Evolutionary conservation across 2,113 vertebrate species (phyloP), one percentile per base, ranked within the genome.

Genomic region (Peromyscus californicus): DNA sequence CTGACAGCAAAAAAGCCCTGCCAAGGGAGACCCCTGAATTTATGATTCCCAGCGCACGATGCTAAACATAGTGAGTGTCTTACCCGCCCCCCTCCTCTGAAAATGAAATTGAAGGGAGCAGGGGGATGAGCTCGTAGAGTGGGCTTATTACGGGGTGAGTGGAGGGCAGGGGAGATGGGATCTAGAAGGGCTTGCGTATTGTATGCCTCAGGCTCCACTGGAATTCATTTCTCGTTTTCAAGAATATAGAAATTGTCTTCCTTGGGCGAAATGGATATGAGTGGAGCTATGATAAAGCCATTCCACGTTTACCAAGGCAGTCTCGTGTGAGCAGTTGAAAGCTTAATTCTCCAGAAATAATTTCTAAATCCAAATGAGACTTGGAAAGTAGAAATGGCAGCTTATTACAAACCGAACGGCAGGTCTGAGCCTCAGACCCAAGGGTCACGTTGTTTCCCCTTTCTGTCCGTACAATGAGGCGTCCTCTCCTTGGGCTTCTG

Each of bases 11-110:
- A 54, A 95, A 76, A 22, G 19, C 21, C 36, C 39, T 82, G 48
- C 74, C 48, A 65, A 45, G 63, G 69, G 31, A 48, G 89, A 51
- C 82, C 57, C 89, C 86, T 84, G 94, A 80, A 93, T 94, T 94
- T 97, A 96, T 97, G 92, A 96, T 80, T 96, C 74, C 74, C 90
- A 93, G 91, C 42, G 72, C 92, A 97, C 69, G 12, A 93, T 86
- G 39, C 93, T 80, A 94, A 94, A 59, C 33, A 3, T 74, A 93
- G 63, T 2, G 29, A 48, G 67, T 82, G 48, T 61, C 80, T 85
- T 78, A 51, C 12, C 33, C 29, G 2, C 10, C 45, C 51, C 67
- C 70, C 45, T 33, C 59, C 26, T 39, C 13, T 0, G 29, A 87
- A 89, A 96, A 39, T 26, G 82, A 70, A 86, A 70, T n/a, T 90